Evolutionary conservation across 92 coral and sea anemone species (phyloP).

Genomic region (Zoanthus sansibaricus): DNA sequence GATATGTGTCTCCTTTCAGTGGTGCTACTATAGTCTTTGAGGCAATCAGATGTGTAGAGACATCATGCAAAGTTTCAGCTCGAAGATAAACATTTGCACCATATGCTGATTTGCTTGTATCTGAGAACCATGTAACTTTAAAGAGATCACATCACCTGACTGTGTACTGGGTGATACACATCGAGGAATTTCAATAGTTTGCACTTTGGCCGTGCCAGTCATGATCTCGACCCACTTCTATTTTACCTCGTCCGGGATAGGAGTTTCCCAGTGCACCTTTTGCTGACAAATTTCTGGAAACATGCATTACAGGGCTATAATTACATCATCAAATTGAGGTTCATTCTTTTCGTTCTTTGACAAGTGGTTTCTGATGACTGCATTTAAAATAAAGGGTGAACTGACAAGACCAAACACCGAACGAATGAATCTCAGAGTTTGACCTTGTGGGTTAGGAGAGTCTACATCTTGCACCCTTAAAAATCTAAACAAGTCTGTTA

Average conservation of each 20-base stretch:
- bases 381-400: too few species aligned
- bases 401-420: conserved; percentile 34
- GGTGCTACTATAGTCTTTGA: conserved; percentile 28
- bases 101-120: conserved; percentile 22
- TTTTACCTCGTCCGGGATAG: background rate
- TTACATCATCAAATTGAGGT: background rate
- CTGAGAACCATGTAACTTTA: conserved; percentile 53
- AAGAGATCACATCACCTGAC: conserved; percentile 4
- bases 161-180: conserved; percentile 1
- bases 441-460: conserved; percentile 33
- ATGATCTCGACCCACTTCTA: conserved; percentile 4
- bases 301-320: conserved; percentile 48
- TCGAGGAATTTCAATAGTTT: conserved; percentile 31
- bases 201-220: conserved; percentile 26
- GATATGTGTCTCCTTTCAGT: conserved; percentile 55
- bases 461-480: conserved; percentile 54
- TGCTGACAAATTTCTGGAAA: conserved; percentile 63
- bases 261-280: conserved; percentile 55
- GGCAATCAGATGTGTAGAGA: conserved; percentile 43
- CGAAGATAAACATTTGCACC: conserved; percentile 56
- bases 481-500: conserved; percentile 28
- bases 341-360: too few species aligned
- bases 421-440: conserved; percentile 53
- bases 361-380: too few species aligned
- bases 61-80: conserved; percentile 35